These are phyloP conservation scores for Psittacula derbiana DNA, from an alignment of 2,797 vertebrate species.

Conservation along the genomic window DNA sequence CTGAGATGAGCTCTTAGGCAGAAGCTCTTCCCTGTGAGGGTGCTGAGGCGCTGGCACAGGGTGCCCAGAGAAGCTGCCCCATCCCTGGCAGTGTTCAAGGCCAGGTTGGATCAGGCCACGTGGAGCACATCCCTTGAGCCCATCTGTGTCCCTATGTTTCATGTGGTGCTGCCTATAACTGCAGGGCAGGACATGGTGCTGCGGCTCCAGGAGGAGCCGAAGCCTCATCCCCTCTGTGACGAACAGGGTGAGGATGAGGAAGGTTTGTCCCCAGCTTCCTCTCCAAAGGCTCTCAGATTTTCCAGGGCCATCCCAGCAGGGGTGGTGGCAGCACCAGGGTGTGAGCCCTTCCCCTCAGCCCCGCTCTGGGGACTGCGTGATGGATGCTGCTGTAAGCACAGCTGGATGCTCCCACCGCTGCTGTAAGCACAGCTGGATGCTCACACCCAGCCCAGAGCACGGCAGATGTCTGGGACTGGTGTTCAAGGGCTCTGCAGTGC, in stretches of 20 bases:
- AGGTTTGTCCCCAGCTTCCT: neutral
- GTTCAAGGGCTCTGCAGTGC: neutral
- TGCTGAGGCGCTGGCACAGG: neutral
- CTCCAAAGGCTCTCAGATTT: neutral
- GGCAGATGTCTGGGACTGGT: neutral
- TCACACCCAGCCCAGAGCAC: neutral
- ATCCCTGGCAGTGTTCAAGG: neutral
- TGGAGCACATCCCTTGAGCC: neutral
- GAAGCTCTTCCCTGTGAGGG: neutral
- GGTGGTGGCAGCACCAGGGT: neutral
- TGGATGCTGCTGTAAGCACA: neutral
- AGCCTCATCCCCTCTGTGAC: neutral
- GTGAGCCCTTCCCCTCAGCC: neutral
- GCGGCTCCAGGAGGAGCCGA: accelerated
- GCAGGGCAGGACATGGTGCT: accelerated
- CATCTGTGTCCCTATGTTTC: accelerated
- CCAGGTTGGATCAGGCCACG: neutral
- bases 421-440: conserved; percentile 17
- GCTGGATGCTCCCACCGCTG: neutral
- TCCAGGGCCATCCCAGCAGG: neutral
- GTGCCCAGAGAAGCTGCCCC: neutral
- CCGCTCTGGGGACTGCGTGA: neutral
- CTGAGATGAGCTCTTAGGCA: neutral
- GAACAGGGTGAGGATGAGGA: neutral
- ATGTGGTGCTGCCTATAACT: accelerated